Percentiles rank a stretch among this genome's conserved stretches.
Conservation (phyloP, 2,888 invertebrate genomes). For the Gymnocheta viridis region DNA sequence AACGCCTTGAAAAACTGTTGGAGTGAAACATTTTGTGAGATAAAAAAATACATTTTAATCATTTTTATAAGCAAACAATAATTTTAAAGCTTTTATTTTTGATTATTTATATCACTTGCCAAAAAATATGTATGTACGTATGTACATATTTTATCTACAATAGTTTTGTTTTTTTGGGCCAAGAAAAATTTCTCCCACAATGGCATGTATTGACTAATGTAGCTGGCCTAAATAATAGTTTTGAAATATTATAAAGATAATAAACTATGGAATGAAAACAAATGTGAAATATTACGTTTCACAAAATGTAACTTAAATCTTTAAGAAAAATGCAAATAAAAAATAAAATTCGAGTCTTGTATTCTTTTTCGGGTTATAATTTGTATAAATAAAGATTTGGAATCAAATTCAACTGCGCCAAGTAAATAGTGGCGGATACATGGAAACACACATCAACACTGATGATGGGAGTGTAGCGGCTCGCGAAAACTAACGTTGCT, state of each 20-base stretch:
- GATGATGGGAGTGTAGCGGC: too few species aligned
- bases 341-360: background rate
- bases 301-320: too few species aligned
- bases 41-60: background rate
- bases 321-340: background rate
- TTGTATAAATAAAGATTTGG: too few species aligned
- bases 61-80: background rate
- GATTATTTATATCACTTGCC: slow-evolving; percentile 26
- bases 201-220: slow-evolving; percentile 16
- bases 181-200: slow-evolving; percentile 35
- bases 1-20: background rate
- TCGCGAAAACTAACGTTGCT: too few species aligned
- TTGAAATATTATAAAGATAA: slow-evolving; percentile 19
- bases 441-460: too few species aligned
- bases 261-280: background rate
- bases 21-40: background rate
- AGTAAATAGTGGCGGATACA: too few species aligned
- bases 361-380: too few species aligned
- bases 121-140: too few species aligned
- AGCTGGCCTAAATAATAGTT: slow-evolving; percentile 24
- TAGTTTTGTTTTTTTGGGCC: slow-evolving; percentile 14
- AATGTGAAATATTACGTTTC: background rate
- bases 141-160: background rate
- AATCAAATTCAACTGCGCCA: too few species aligned
- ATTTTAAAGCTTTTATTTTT: background rate